Evolutionary conservation across 1,140 invertebrate genomes (phyloP), one percentile per base, ranked within the genome.

Genomic region (Drosophila athabasca): DNA sequence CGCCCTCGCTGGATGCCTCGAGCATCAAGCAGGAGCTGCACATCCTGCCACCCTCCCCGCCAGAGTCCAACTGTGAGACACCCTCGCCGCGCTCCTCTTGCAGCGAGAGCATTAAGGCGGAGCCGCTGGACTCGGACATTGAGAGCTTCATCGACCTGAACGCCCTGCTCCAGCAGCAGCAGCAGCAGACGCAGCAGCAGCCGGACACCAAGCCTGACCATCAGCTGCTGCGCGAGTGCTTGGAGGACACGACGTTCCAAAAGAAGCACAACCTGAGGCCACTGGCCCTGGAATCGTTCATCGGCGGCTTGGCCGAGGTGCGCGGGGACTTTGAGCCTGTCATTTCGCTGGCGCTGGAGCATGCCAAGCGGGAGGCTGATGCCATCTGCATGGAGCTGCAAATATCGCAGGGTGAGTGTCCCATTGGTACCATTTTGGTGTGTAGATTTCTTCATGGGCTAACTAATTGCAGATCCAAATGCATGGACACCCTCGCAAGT

Each of bases 401-500:
- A 83, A 97, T 98, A 91, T 96, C 96, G 90, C 94, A 95, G 92
- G 96, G 97, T 97, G 92, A 95, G 94, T 90, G 5, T 24, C n/a
- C 24, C 24, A 26, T 26, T 4, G 24, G 4, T 6, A 2, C 35
- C 4, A 19, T 19, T 57, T 11, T 9, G 6, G 9, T 19, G 26
- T n/a, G 48, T 2, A 5, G 5, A 62, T 45, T 45, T 54, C 55
- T 53, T 24, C 0, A 39, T 39, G 35, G 35, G 1, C 1, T 0
- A 4, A 15, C 15, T 39, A 26, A 15, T 48, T 93, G 4, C 92
- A 98, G 97, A 98, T 94, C 97, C 97, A 44, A 93, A 94, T 81
- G 94, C 94, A 67, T 99, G 97, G 97, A 96, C 94, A 61, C 92
- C 94, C 6, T 94, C 94, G 43, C 96, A 98, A 83, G 97, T 98